These are phyloP conservation scores for Nansenia antarctica DNA, from an alignment of 2,113 vertebrate species.

Conservation along the genomic window DNA sequence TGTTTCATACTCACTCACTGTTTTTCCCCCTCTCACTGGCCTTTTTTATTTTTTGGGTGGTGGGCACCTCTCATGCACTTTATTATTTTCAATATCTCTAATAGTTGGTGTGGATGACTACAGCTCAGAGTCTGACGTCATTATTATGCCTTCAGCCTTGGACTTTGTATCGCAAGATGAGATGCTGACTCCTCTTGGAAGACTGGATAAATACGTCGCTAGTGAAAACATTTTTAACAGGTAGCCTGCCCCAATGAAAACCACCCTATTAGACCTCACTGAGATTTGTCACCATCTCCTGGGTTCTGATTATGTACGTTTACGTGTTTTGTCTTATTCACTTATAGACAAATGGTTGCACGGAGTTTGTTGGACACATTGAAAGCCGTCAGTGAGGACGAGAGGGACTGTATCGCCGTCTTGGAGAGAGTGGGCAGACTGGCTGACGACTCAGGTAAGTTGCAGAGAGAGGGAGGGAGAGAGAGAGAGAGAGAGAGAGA, in stretches of 20 bases:
- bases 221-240: constrained; percentile 93
- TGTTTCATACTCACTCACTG: not conserved
- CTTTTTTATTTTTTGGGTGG: constrained; percentile 4
- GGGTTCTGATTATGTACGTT: not conserved
- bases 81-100: constrained; percentile 81
- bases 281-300: not conserved
- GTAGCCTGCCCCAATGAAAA: constrained; percentile 60
- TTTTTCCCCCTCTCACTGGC: not conserved
- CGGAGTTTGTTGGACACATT: constrained; percentile 89
- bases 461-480: too few species aligned
- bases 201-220: constrained; percentile 90
- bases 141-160: constrained; percentile 92
- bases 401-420: constrained; percentile 86
- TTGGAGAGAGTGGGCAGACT: constrained; percentile 87
- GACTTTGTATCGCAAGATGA: constrained; percentile 95
- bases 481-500: too few species aligned
- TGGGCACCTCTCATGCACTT: constrained; percentile 9
- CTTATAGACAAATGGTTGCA: constrained; percentile 89
- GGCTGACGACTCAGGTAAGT: constrained; percentile 87
- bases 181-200: constrained; percentile 90
- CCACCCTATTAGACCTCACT: not conserved
- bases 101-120: constrained; percentile 93
- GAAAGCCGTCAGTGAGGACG: constrained; percentile 89
- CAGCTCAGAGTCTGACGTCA: constrained; percentile 92
- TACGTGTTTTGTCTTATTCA: not conserved